phyloP scores from a whole-genome alignment of 2,888 invertebrate genomes.

The Drosophila mettleri region DNA sequence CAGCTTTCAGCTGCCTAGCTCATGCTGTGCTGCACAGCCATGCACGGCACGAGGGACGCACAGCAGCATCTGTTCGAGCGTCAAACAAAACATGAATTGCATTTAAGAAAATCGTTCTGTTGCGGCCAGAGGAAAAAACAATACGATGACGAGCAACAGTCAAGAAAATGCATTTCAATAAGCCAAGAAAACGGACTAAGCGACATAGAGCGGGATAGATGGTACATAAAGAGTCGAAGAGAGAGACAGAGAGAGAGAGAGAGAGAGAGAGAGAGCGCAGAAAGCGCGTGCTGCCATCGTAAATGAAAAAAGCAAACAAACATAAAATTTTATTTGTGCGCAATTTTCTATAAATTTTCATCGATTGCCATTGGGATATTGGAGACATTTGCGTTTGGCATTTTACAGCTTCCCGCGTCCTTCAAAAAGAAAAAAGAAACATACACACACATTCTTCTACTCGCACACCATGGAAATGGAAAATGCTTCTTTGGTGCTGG shows the following conservation, averaged over 20 bases:
- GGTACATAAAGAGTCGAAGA: background rate
- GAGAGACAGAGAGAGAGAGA: background rate
- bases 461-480: slow-evolving; percentile 20
- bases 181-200: slow-evolving; percentile 57
- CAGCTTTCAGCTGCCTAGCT: slow-evolving; percentile 47
- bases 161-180: slow-evolving; percentile 67
- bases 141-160: slow-evolving; percentile 62
- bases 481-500: slow-evolving; percentile 43
- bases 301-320: slow-evolving; percentile 80
- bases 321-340: slow-evolving; percentile 82
- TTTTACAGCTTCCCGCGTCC: slow-evolving; percentile 73
- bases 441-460: slow-evolving; percentile 5
- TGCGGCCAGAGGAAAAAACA: slow-evolving; percentile 46
- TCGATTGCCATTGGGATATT: slow-evolving; percentile 81
- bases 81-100: slow-evolving; percentile 45
- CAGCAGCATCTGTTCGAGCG: slow-evolving; percentile 8
- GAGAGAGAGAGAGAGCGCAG: too few species aligned
- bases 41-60: background rate
- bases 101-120: slow-evolving; percentile 68
- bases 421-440: slow-evolving; percentile 38
- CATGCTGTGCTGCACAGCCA: slow-evolving; percentile 29
- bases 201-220: slow-evolving; percentile 24
- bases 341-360: slow-evolving; percentile 80
- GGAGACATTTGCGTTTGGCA: slow-evolving; percentile 80
- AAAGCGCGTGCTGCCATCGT: slow-evolving; percentile 49